Conservation (phyloP, 2,113 vertebrate species). For the Stigmatopora argus region DNA sequence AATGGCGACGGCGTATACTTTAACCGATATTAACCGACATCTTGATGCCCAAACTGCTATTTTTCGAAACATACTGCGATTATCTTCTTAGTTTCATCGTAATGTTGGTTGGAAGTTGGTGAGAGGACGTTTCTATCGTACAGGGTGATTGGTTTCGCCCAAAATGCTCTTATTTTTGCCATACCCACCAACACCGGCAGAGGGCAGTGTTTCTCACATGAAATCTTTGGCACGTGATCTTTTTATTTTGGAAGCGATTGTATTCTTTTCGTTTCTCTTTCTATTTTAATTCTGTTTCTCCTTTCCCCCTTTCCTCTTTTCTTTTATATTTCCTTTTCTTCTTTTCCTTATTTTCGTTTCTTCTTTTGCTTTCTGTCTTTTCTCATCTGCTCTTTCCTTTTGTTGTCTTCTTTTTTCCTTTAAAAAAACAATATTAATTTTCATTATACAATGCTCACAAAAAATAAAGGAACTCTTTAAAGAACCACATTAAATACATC, state of each 20-base stretch:
- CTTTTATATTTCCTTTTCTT: too few species aligned
- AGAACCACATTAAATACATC: too few species aligned
- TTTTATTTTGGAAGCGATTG: constrained; percentile 51
- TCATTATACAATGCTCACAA: too few species aligned
- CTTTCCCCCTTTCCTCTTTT: too few species aligned
- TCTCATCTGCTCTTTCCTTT: too few species aligned
- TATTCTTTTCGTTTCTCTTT: background rate
- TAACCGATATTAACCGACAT: background rate
- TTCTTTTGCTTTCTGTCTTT: too few species aligned
- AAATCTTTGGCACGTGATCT: constrained; percentile 36
- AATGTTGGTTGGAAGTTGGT: background rate
- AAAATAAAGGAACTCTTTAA: too few species aligned
- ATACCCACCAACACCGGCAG: constrained; percentile 26
- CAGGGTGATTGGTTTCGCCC: constrained; percentile 50
- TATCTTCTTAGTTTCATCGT: fast-evolving
- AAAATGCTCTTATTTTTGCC: constrained; percentile 68
- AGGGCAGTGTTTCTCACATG: constrained; percentile 28
- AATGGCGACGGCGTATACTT: background rate
- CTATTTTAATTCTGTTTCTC: too few species aligned
- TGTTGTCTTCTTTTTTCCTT: too few species aligned
- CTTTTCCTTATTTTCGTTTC: too few species aligned
- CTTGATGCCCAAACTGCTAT: fast-evolving
- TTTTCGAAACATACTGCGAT: fast-evolving
- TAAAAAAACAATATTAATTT: too few species aligned
- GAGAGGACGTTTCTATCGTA: background rate